Percentiles rank a stretch among this genome's conserved stretches.
Evolutionary conservation across 2,888 invertebrate species (phyloP).

Genomic region (Lampropteryx suffumata): DNA sequence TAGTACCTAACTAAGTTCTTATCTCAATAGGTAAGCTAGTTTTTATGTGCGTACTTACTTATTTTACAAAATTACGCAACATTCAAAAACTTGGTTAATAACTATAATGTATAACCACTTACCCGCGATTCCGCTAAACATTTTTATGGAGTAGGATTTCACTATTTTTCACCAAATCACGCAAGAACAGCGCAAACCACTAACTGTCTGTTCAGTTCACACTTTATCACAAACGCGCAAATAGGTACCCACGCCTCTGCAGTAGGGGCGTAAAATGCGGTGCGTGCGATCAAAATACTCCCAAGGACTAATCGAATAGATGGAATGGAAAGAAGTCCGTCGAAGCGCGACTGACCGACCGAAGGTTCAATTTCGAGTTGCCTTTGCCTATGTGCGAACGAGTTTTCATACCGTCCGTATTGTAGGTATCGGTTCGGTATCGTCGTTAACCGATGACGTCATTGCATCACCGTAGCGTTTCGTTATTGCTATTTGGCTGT

Average conservation of each 20-base stretch:
- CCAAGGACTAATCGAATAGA: conserved; percentile 49
- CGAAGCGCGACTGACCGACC: conserved; percentile 40
- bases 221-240: conserved; percentile 20
- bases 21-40: too few relatives aligned
- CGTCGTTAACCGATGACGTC: conserved; percentile 68
- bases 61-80: too few relatives aligned
- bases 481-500: conserved; percentile 44
- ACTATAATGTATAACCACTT: conserved; percentile 25
- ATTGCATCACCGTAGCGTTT: conserved; percentile 53
- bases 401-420: too few relatives aligned
- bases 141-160: conserved; percentile 48
- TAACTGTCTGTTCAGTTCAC: conserved; percentile 27
- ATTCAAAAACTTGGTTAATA: too few relatives aligned
- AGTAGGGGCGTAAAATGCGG: conserved; percentile 43
- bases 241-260: conserved; percentile 39
- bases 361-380: conserved; percentile 42
- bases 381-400: conserved; percentile 32
- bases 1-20: too few relatives aligned
- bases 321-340: conserved; percentile 33
- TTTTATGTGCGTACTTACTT: too few relatives aligned
- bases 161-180: conserved; percentile 5
- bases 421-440: too few relatives aligned
- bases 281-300: conserved; percentile 55
- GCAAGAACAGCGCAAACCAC: conserved; percentile 30
- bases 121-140: conserved; percentile 81